Evolutionary conservation across 2,888 invertebrate species (phyloP).

Genomic region (Ophion ventricosus): DNA sequence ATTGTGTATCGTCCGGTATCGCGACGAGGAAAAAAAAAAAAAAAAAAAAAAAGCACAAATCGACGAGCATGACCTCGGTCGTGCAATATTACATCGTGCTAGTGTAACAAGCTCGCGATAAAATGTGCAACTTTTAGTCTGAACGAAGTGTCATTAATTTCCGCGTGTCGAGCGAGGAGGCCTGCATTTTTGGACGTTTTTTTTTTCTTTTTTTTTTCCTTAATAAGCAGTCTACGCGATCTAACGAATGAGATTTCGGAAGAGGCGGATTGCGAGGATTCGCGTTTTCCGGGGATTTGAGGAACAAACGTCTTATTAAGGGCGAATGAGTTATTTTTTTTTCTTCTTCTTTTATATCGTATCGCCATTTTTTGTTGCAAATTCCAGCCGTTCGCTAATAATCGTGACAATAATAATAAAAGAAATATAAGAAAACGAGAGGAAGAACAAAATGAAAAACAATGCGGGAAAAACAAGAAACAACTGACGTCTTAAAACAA

Average conservation of each 20-base stretch:
- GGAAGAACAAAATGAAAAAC: too few species aligned
- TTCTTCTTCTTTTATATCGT: background rate
- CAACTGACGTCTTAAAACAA: too few species aligned
- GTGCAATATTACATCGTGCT: background rate
- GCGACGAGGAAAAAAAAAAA: background rate
- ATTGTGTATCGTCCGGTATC: background rate
- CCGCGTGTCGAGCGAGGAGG: background rate
- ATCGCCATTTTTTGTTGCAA: background rate
- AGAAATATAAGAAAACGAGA: too few species aligned
- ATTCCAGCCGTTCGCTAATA: background rate
- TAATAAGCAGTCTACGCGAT: background rate
- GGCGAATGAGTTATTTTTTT: background rate
- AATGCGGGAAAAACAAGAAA: too few species aligned
- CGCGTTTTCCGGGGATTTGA: background rate
- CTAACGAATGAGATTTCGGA: background rate
- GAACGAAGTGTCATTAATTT: background rate
- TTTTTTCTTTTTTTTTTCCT: too few species aligned
- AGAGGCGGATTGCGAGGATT: background rate
- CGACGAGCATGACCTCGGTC: background rate
- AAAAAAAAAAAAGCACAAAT: background rate
- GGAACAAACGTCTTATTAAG: background rate
- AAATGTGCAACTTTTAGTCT: background rate
- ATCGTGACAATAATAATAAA: background rate
- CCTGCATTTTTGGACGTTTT: background rate
- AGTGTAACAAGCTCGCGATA: constrained; percentile 11